phyloP scores from a whole-genome alignment of 2,888 invertebrate genomes.

The Torymus auratus region DNA sequence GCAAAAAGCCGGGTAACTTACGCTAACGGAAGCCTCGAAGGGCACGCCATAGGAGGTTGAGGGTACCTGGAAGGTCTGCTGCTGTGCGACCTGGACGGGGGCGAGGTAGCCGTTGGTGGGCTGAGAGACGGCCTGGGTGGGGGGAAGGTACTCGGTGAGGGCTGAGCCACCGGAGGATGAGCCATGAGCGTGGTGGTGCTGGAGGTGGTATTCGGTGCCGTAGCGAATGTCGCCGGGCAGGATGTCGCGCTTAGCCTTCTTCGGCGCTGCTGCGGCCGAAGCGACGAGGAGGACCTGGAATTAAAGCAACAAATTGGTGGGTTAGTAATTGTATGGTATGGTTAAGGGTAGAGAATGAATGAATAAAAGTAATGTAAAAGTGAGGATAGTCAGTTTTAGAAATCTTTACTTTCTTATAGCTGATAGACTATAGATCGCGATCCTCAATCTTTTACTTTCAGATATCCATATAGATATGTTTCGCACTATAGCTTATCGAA shows the following conservation, averaged over 20 bases:
- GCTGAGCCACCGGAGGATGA: background rate
- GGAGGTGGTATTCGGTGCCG: constrained; percentile 71
- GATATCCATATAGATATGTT: no score
- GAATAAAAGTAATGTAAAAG: no score
- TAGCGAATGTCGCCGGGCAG: constrained; percentile 73
- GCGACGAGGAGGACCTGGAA: constrained; percentile 68
- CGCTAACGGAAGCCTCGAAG: constrained; percentile 30
- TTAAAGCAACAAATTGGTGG: constrained; percentile 47
- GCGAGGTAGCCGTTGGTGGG: constrained; percentile 17
- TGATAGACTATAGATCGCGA: no score
- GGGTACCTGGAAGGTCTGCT: constrained; percentile 33
- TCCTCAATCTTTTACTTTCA: no score
- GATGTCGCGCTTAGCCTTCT: constrained; percentile 62
- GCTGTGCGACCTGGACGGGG: constrained; percentile 1
- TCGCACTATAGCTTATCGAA: no score
- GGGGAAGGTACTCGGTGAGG: constrained; percentile 47
- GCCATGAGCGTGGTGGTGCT: constrained; percentile 66
- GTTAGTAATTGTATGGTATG: background rate
- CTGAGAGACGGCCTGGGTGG: background rate
- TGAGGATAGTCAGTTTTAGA: no score
- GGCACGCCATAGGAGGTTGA: constrained; percentile 55
- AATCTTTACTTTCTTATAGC: no score
- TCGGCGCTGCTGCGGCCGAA: constrained; percentile 63
- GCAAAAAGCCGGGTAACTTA: background rate
- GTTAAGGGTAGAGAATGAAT: no score